Conservation (phyloP, 2,797 vertebrate genomes). For the Poeciliopsis presidionis region DNA sequence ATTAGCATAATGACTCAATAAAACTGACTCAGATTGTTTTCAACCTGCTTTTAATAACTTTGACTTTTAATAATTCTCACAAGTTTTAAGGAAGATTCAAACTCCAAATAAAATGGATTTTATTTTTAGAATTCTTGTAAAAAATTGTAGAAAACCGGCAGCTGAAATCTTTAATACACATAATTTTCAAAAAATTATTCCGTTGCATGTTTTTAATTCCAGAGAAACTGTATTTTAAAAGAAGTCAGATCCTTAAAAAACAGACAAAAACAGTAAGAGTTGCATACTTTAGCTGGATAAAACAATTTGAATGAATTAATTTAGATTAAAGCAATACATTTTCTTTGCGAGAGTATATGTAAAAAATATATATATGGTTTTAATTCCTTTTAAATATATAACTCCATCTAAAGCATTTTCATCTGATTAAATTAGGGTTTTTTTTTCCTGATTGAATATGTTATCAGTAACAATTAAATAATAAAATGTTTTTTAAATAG, state of each 20-base stretch:
- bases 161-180: background rate
- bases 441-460: background rate
- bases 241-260: background rate
- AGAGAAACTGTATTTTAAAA: background rate
- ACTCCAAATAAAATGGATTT: constrained; percentile 27
- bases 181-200: background rate
- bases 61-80: constrained; percentile 52
- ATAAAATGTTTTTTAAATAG: background rate
- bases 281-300: background rate
- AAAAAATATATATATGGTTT: background rate
- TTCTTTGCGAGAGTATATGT: background rate
- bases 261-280: background rate
- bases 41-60: constrained; percentile 34
- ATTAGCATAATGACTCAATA: constrained; percentile 33
- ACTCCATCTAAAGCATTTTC: background rate
- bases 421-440: background rate
- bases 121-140: background rate
- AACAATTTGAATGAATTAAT: background rate
- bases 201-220: background rate
- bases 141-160: background rate
- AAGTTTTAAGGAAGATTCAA: constrained; percentile 25
- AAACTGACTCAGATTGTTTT: constrained; percentile 25
- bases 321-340: background rate
- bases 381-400: background rate
- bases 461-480: too few species aligned